Evolutionary conservation across 2,888 invertebrate species (phyloP), one percentile per base, ranked within the genome.

Genomic region (Halocaridina rubra): DNA sequence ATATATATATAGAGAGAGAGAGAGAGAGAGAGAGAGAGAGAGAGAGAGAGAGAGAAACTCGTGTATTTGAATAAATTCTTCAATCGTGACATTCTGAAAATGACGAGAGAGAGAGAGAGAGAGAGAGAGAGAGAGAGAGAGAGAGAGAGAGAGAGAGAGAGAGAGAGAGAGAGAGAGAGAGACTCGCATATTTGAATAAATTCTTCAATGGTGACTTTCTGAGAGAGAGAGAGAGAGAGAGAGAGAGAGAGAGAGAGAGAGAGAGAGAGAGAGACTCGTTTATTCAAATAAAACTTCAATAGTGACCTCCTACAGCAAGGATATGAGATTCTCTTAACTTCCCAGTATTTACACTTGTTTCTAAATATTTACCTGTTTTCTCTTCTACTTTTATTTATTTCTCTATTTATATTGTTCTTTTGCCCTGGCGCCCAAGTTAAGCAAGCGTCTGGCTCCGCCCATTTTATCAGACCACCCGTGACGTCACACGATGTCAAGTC

Each of bases 401-500:
- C 2, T 7, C 22, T 24, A 13, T 13, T 22, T n/a, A 27, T 27
- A 13, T 24, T 22, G 46, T 27, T 29, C 39, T 53, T 75, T 46
- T 53, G 24, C 27, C 39, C 24, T 53, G 27, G 19, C 74, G 27
- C 24, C 53, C 24, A 33, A 39, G 27, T n/a, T 39, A 22, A 39
- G 53, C 75, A 24, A 69, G 29, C 24, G 69, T 46, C 59, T 53
- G 10, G 71, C 77, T 82, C 77, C 77, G 33, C 82, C 82, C 71
- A 57, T 10, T 19, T 7, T 30, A 77, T 77, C 82, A 71, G 59
- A 77, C 82, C 82, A 82, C 82, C 77, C 33, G 53, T 82, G 82
- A 82, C 82, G 82, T 82, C 82, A 82, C 76, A 27, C 30, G 24
- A 69, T 77, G 29, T 76, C 77, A 33, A n/a, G 22, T 59, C 72